A percentile compares a stretch with the other conserved stretches of the same genome.
phyloP scores from a whole-genome alignment of 2,113 vertebrate genomes.

The Lagopus muta region DNA sequence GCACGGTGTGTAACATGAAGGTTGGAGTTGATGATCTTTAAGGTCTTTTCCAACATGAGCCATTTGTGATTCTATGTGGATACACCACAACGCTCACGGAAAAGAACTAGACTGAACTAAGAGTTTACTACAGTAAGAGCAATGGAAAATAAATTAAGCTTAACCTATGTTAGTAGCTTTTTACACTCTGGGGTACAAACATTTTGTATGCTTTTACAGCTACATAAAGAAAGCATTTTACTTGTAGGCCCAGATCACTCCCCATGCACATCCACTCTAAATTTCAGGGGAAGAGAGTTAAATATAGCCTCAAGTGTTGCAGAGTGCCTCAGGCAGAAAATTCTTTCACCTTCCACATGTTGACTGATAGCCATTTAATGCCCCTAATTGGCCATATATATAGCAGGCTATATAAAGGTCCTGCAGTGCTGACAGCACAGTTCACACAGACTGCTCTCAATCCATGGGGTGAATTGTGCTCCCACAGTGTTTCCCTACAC shows the following conservation, averaged over 20 bases:
- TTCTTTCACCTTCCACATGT: background rate
- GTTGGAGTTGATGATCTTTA: background rate
- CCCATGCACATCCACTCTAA: background rate
- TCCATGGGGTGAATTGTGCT: background rate
- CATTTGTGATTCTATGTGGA: background rate
- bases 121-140: background rate
- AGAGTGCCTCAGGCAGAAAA: constrained; percentile 21
- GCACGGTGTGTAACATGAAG: fast-evolving
- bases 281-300: constrained; percentile 7
- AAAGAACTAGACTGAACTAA: background rate
- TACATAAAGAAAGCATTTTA: background rate
- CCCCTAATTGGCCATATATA: background rate
- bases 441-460: background rate
- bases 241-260: background rate
- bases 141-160: background rate
- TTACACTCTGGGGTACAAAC: background rate
- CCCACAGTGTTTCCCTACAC: background rate
- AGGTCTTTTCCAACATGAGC: too few species aligned
- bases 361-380: constrained; percentile 28
- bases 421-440: background rate
- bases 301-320: background rate
- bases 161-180: background rate
- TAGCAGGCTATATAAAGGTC: background rate
- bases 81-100: background rate
- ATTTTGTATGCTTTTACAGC: background rate